phyloP scores from a whole-genome alignment of 2,888 invertebrate genomes.

The Brassicogethes aeneus region DNA sequence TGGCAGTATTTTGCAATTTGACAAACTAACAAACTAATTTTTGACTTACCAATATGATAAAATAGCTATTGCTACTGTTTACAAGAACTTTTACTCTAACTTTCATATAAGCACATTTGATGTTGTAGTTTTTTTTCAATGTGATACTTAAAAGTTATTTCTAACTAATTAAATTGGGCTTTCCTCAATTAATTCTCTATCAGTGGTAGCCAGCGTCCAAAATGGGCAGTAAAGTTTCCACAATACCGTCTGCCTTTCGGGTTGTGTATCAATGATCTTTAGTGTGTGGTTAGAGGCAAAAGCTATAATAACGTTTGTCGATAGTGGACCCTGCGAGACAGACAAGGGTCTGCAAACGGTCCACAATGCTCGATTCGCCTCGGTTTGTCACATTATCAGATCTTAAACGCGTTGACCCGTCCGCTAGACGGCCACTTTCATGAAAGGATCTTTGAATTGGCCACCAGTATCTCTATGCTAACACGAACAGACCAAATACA shows the following conservation, averaged over 20 bases:
- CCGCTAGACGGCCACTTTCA: conserved; percentile 19
- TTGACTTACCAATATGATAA: no score
- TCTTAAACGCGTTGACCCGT: conserved; percentile 38
- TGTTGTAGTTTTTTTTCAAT: no score
- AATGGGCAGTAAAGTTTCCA: not conserved
- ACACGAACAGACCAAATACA: no score
- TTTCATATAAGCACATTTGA: no score
- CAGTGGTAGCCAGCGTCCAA: not conserved
- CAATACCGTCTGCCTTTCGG: not conserved
- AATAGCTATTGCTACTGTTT: no score
- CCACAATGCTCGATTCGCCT: not conserved
- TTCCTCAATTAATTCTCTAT: not conserved
- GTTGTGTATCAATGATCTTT: not conserved
- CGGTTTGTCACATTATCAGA: conserved; percentile 34
- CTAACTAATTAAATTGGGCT: no score
- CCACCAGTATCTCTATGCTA: no score
- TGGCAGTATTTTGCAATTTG: no score
- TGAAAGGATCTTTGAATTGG: no score
- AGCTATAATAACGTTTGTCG: not conserved
- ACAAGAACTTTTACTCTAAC: no score
- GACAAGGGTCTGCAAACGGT: not conserved
- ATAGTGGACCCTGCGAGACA: not conserved
- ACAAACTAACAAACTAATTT: no score
- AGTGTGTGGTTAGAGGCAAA: not conserved
- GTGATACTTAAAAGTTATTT: no score